Evolutionary conservation across 1,140 invertebrate species (phyloP), one percentile per base, ranked within the genome.

Genomic region (Leptinotarsa undecemlineata): DNA sequence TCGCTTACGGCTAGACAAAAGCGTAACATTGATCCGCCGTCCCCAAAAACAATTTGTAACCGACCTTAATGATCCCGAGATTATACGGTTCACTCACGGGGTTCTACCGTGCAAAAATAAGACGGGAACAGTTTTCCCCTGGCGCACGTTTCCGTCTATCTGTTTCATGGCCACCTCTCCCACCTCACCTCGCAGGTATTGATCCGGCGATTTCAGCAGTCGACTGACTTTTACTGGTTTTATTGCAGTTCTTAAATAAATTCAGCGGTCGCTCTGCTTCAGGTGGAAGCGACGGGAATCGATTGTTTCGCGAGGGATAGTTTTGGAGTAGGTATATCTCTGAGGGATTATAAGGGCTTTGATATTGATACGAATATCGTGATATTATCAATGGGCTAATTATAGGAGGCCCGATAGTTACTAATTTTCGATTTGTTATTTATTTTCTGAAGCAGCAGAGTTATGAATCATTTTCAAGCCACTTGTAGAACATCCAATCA

Each of bases 161-260:
- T 64, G 63, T 64, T 23, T 64, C 20, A 14, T 64, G 63, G 63
- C 20, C 63, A 19, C 20, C 51, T 57, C 15, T 19, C 63, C 20
- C 26, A 11, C 63, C 63, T 64, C 63, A 64, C 63, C 63, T 64
- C 20, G 63, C 26, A 17, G 20, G 63, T 64, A 64, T 64, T 64
- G 63, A 64, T 64, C 63, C 11, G 26, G 17, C 20, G 63, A 64
- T 33, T 64, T 64, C 26, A 21, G 63, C 26, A 33, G 63, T 57
- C 63, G 63, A 64, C 63, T 64, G 63, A 64, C 63, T 64, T 64
- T 14, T 33, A 33, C 26, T 15, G 21, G 63, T 64, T 64, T 64
- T 64, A 64, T 64, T 64, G 63, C 63, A 64, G 63, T 64, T 64
- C 63, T 64, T 15, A 64, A 64, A 64, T 64, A 33, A 64, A 64